Evolutionary conservation across 2,888 invertebrate species (phyloP).

Genomic region (Pristionchus exspectatus): DNA sequence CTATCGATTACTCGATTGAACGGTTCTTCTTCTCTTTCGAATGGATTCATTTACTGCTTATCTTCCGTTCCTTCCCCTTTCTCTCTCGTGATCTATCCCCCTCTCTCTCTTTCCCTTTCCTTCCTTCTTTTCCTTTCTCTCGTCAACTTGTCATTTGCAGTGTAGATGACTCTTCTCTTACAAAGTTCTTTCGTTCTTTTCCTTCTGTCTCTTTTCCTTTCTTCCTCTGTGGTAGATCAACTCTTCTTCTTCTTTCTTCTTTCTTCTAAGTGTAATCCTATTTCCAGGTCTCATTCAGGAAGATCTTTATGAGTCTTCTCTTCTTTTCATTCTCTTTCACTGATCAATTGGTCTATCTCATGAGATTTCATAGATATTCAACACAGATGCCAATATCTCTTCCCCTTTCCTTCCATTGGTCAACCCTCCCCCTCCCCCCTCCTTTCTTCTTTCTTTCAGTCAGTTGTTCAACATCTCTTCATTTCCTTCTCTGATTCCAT

Average conservation of each 20-base stretch:
- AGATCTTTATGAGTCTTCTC: not conserved
- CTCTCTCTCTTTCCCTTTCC: not conserved
- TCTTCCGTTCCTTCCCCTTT: not conserved
- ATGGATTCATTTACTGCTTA: not conserved
- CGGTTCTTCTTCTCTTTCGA: not conserved
- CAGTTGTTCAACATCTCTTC: not conserved
- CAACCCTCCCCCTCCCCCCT: not conserved
- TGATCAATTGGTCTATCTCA: not conserved
- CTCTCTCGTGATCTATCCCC: not conserved
- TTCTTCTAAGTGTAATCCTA: conserved; percentile 11
- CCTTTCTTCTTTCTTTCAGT: not conserved
- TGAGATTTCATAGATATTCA: not conserved
- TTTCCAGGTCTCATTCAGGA: conserved; percentile 10
- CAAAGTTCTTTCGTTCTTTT: not conserved
- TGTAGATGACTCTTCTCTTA: conserved; percentile 17
- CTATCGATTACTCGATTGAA: conserved; percentile 34
- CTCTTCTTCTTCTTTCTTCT: not conserved
- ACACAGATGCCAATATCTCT: not conserved
- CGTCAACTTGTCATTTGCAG: not conserved
- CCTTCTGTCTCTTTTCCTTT: not conserved
- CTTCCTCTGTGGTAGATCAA: not conserved
- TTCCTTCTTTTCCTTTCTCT: not conserved
- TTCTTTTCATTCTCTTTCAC: not conserved
- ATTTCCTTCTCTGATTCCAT: not conserved
- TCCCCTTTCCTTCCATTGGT: not conserved